These are phyloP conservation scores for Drosophila repleta DNA, from an alignment of 1,140 invertebrate species.

Conservation along the genomic window DNA sequence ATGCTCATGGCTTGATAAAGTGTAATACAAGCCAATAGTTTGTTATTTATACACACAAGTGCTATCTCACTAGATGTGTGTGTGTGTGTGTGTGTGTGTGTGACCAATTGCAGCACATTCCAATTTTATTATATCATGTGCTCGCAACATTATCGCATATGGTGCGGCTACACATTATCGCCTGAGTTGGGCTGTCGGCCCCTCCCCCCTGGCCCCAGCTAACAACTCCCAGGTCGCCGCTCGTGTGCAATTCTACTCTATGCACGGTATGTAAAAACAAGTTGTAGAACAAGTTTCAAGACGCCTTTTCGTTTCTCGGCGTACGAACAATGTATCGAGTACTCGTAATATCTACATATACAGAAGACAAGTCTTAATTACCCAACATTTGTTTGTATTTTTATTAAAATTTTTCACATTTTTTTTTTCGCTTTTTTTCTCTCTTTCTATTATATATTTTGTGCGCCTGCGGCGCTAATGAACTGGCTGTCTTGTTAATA, in stretches of 20 bases:
- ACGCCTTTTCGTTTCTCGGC: constrained; percentile 53
- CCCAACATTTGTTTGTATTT: constrained; percentile 79
- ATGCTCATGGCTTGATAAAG: constrained; percentile 56
- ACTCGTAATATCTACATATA: constrained; percentile 37
- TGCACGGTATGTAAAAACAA: constrained; percentile 72
- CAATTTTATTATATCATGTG: constrained; percentile 81
- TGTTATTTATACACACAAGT: constrained; percentile 37
- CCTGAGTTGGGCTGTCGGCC: constrained; percentile 32
- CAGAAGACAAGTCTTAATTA: constrained; percentile 73
- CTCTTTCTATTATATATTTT: constrained; percentile 10
- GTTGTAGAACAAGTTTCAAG: constrained; percentile 77
- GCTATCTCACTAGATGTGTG: background rate
- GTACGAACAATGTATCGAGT: constrained; percentile 44
- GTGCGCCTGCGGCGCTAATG: constrained; percentile 68
- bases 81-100: constrained; percentile 19
- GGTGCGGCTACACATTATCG: constrained; percentile 63
- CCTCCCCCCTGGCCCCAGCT: background rate
- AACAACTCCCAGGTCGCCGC: background rate
- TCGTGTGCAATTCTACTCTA: constrained; percentile 62
- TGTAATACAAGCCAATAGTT: constrained; percentile 52
- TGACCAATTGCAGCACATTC: constrained; percentile 64
- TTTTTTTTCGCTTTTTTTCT: constrained; percentile 23
- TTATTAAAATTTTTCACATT: constrained; percentile 39
- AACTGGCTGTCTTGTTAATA: constrained; percentile 78
- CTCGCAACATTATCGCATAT: constrained; percentile 78